phyloP scores from a whole-genome alignment of 1,140 invertebrate species.

The Drosophila watanabei region DNA sequence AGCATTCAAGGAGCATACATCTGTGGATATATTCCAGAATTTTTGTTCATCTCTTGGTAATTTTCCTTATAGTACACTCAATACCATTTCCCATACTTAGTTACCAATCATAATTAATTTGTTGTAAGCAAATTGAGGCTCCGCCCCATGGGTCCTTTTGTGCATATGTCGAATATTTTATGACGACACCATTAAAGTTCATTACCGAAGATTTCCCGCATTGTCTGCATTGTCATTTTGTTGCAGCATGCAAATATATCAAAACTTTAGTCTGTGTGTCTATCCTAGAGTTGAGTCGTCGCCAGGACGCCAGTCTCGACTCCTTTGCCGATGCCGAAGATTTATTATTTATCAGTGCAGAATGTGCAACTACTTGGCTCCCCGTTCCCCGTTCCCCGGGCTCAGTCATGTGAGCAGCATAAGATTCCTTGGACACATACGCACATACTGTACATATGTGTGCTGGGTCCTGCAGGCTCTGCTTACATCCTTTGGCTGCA shows the following conservation, averaged over 20 bases:
- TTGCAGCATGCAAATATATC: constrained; percentile 65
- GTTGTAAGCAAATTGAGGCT: not conserved
- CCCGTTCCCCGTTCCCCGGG: not conserved
- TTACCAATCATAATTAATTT: constrained; percentile 12
- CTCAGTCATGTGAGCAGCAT: constrained; percentile 67
- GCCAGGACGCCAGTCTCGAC: constrained; percentile 39
- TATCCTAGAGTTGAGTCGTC: constrained; percentile 50
- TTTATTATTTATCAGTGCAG: constrained; percentile 82
- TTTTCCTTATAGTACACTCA: not conserved
- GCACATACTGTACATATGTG: constrained; percentile 15
- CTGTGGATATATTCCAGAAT: no score
- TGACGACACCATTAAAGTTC: constrained; percentile 65
- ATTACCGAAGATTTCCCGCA: constrained; percentile 60
- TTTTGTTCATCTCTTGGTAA: not conserved
- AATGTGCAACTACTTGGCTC: constrained; percentile 65
- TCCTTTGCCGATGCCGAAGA: constrained; percentile 61
- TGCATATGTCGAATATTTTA: constrained; percentile 31
- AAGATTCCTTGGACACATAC: constrained; percentile 59
- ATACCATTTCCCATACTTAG: not conserved
- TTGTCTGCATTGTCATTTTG: constrained; percentile 58
- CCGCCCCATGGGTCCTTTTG: constrained; percentile 1
- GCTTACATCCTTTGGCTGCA: constrained; percentile 44
- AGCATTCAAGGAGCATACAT: not conserved
- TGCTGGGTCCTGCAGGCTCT: constrained; percentile 11
- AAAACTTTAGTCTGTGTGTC: constrained; percentile 53